These are phyloP conservation scores for Rousettus leschenaultii DNA, from an alignment of 2,113 vertebrate species.

Conservation along the genomic window DNA sequence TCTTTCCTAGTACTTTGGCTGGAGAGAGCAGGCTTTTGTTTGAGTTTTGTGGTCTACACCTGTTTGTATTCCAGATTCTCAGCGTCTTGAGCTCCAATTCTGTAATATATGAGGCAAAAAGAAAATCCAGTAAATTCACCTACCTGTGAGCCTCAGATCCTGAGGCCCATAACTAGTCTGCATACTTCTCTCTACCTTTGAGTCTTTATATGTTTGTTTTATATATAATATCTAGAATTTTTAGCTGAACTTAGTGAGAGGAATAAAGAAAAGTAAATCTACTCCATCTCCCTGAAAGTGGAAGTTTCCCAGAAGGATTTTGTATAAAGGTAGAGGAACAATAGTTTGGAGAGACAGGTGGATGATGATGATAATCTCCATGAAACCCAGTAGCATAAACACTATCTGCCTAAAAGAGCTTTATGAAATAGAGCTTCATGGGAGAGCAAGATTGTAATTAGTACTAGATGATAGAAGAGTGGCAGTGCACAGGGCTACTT, in stretches of 20 bases:
- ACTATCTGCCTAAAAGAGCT: neutral
- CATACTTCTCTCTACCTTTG: neutral
- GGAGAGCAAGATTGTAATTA: neutral
- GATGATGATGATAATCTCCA: neutral
- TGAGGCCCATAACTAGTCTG: neutral
- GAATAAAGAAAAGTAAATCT: neutral
- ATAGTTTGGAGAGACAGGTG: neutral
- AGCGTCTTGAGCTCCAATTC: neutral
- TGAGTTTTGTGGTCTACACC: neutral
- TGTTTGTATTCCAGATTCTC: neutral
- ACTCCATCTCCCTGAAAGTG: neutral
- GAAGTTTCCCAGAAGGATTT: neutral
- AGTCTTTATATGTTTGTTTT: neutral
- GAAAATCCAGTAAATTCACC: neutral
- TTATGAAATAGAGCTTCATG: neutral
- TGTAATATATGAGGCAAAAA: neutral
- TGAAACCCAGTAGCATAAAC: neutral
- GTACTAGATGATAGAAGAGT: neutral
- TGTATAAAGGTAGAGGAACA: neutral
- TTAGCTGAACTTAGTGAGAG: neutral
- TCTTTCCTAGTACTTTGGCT: constrained; percentile 15
- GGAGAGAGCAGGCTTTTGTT: neutral
- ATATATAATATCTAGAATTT: neutral
- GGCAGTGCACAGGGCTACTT: neutral
- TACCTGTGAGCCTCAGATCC: neutral